Evolutionary conservation across 1,140 invertebrate species (phyloP).

Genomic region (Dreissena rostriformis): DNA sequence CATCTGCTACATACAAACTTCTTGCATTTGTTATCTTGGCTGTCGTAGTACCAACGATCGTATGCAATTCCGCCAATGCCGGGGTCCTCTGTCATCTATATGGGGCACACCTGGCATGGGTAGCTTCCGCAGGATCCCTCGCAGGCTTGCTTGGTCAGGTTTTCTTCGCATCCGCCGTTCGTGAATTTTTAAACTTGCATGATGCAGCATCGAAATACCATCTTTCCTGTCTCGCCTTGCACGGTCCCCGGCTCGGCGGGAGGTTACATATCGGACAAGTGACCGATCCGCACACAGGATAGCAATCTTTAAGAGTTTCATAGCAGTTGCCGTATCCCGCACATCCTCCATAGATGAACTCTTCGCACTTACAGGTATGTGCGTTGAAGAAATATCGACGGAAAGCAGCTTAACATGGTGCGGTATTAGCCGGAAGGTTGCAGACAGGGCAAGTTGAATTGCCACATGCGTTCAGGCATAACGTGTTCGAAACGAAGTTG

Average conservation of each 20-base stretch:
- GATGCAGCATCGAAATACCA: constrained; percentile 78
- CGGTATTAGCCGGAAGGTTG: constrained; percentile 66
- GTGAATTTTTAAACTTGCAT: constrained; percentile 70
- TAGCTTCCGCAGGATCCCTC: constrained; percentile 30
- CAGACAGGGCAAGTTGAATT: constrained; percentile 47
- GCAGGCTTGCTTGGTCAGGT: constrained; percentile 20
- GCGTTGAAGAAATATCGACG: constrained; percentile 79
- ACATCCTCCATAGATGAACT: constrained; percentile 80
- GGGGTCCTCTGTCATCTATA: constrained; percentile 81
- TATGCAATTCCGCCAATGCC: constrained; percentile 85
- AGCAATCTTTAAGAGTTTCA: constrained; percentile 67
- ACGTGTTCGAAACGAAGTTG: constrained; percentile 64
- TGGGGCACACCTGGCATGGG: constrained; percentile 34
- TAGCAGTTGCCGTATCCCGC: constrained; percentile 81
- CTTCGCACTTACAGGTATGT: constrained; percentile 76
- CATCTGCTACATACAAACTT: constrained; percentile 79
- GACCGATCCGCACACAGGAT: constrained; percentile 50
- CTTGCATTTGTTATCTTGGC: constrained; percentile 58
- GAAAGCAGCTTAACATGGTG: constrained; percentile 70
- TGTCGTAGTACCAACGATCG: constrained; percentile 85
- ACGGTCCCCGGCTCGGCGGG: constrained; percentile 71
- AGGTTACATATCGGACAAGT: constrained; percentile 41
- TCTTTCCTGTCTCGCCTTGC: constrained; percentile 53
- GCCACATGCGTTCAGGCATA: constrained; percentile 72
- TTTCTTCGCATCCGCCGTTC: constrained; percentile 8